Percentiles rank a stretch among this genome's conserved stretches.
phyloP scores from a whole-genome alignment of 2,888 invertebrate genomes.

The Ichneumoninae sp. region DNA sequence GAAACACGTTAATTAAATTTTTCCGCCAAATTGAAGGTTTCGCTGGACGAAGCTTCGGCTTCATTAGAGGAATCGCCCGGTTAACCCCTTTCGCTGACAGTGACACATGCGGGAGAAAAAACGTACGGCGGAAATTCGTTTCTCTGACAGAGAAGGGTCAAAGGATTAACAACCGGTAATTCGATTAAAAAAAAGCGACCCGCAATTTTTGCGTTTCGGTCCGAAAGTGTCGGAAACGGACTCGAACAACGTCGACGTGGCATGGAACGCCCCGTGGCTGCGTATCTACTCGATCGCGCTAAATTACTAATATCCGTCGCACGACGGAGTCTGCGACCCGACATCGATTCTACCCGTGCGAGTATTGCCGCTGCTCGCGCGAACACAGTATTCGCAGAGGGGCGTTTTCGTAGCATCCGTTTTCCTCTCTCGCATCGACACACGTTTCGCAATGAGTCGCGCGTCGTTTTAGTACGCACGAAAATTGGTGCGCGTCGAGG shows the following conservation, averaged over 20 bases:
- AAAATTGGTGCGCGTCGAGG: conserved; percentile 39
- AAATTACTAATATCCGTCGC: background rate
- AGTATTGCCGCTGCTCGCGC: background rate
- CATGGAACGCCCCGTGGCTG: background rate
- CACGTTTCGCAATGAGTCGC: conserved; percentile 49
- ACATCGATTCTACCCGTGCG: conserved; percentile 1
- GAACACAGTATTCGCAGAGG: background rate
- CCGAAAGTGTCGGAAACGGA: too few species aligned
- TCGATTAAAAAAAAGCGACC: too few species aligned
- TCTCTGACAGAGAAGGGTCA: too few species aligned
- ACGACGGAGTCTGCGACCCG: background rate
- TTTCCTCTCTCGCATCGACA: conserved; percentile 15
- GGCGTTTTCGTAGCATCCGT: background rate
- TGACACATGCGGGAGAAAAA: too few species aligned
- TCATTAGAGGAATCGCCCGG: background rate
- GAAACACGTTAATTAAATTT: background rate
- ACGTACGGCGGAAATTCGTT: too few species aligned
- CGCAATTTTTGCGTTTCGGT: too few species aligned
- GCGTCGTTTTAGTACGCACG: conserved; percentile 48
- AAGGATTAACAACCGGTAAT: too few species aligned
- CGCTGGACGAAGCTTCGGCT: background rate
- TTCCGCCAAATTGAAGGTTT: background rate
- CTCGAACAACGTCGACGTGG: background rate
- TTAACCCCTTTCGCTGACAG: background rate
- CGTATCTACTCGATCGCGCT: background rate